phyloP scores from a whole-genome alignment of 2,797 vertebrate species.

The Choloepus didactylus region DNA sequence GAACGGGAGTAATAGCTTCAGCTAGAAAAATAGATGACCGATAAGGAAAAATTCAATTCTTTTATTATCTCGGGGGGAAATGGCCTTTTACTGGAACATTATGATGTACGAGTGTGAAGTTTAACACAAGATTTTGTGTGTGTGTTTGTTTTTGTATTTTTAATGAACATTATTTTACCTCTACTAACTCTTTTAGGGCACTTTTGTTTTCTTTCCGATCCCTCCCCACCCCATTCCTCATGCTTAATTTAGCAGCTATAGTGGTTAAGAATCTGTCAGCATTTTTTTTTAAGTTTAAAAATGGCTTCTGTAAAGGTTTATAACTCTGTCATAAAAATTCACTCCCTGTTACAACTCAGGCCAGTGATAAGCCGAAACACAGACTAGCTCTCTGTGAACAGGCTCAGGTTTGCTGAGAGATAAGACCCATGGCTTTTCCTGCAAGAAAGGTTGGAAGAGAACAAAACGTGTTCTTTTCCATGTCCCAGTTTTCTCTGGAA shows the following conservation, averaged over 20 bases:
- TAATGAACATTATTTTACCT: conserved; percentile 90
- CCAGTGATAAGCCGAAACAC: conserved; percentile 79
- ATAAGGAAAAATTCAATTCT: conserved; percentile 99
- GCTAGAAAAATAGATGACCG: conserved; percentile 99
- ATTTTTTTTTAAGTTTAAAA: conserved; percentile 81
- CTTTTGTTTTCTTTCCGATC: conserved; percentile 72
- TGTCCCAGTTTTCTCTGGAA: conserved; percentile 69
- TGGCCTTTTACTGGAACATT: conserved; percentile 99
- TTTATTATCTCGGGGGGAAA: conserved; percentile 99
- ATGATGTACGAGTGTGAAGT: conserved; percentile 98
- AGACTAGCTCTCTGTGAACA: conserved; percentile 38
- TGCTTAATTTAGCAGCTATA: conserved; percentile 89
- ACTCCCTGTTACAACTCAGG: conserved; percentile 77
- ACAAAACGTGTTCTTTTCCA: conserved; percentile 39
- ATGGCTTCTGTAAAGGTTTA: conserved; percentile 75
- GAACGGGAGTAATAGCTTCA: conserved; percentile 99
- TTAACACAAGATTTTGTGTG: conserved; percentile 88
- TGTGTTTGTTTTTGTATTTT: conserved; percentile 90
- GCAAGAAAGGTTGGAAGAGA: conserved; percentile 60
- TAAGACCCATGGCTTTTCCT: conserved; percentile 51
- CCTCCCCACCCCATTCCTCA: conserved; percentile 78
- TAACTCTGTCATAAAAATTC: conserved; percentile 80
- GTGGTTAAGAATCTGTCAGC: conserved; percentile 84
- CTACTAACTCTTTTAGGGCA: conserved; percentile 85
- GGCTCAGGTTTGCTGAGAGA: conserved; percentile 63